Percentiles rank a stretch among this genome's conserved stretches.
Evolutionary conservation across 2,888 invertebrate species (phyloP).

Genomic region (Lasioglossum marginatum): DNA sequence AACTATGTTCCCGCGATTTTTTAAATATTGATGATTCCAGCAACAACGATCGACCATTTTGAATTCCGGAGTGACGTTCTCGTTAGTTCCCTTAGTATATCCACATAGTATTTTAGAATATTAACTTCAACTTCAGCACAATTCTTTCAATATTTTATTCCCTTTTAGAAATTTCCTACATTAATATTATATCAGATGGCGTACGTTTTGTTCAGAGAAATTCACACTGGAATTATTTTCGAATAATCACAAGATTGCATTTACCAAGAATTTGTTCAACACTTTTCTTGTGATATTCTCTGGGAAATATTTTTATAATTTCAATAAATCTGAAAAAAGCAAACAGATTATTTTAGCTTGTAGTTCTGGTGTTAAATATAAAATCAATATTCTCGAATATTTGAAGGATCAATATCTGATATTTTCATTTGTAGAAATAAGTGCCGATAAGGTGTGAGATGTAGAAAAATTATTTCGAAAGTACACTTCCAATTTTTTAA

Average conservation of each 20-base stretch:
- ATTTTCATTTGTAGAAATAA: too few relatives aligned
- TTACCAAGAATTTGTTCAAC: neutral
- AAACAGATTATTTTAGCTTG: neutral
- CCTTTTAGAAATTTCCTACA: neutral
- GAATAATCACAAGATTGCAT: neutral
- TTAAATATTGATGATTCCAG: neutral
- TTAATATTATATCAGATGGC: neutral
- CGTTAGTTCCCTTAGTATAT: neutral
- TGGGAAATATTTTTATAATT: neutral
- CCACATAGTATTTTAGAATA: neutral
- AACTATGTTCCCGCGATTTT: neutral
- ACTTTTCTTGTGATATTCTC: neutral
- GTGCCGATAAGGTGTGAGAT: too few relatives aligned
- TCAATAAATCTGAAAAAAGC: neutral
- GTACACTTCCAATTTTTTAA: neutral
- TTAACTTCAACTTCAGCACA: neutral
- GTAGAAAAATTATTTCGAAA: neutral
- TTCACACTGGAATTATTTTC: neutral
- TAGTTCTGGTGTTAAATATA: neutral
- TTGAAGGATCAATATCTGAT: neutral
- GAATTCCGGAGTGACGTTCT: neutral
- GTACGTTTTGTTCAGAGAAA: neutral
- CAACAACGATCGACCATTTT: neutral
- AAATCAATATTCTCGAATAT: neutral
- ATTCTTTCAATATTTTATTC: neutral